Evolutionary conservation across 2,113 vertebrate species (phyloP), one percentile per base, ranked within the genome.

Genomic region (Chionomys nivalis): DNA sequence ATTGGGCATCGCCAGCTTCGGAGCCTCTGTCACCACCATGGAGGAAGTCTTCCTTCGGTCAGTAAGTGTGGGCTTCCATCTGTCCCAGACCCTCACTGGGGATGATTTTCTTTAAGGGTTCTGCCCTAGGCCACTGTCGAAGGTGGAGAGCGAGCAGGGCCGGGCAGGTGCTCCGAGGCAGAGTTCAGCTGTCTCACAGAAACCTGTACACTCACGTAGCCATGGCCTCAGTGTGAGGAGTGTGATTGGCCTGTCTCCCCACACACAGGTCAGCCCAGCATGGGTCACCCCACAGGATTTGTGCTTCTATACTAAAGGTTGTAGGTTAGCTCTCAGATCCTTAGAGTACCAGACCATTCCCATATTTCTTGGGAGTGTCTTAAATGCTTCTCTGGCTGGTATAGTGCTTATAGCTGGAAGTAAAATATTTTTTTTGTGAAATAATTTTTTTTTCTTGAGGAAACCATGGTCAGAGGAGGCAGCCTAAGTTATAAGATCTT

Each of bases 41-140:
- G 99, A 99, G 95, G 99, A 99, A 72, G 99, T 99, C 87, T 99
- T 99, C 95, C 99, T 99, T 78, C 99, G 99, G 99, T 99, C 96
- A 91, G 98, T 95, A 47, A 21, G 1, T 2, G 0, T 19, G 16
- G 1, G 1, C 31, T 42, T 17, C 31, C 8, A 0, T 16, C 8
- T 0, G 23, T 14, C 42, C 3, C 28, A 42, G 49, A 31, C 89
- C 26, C 28, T 11, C 13, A 5, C 0, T 16, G 13, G 0, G 24
- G 83, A 3, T 66, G n/a, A 7, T 31, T 47, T 58, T 47, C 26
- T 26, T 31, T 49, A 65, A 66, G 42, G 11, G 7, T 55, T 94
- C 55, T 94, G 58, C 44, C 36, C 44, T 65, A n/a, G 23, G n/a
- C 16, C 52, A 70, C 65, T 21, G 0, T 13, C 42, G 1, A 4